These are phyloP conservation scores for Prosapia bicincta DNA, from an alignment of 2,888 invertebrate species.

Conservation along the genomic window DNA sequence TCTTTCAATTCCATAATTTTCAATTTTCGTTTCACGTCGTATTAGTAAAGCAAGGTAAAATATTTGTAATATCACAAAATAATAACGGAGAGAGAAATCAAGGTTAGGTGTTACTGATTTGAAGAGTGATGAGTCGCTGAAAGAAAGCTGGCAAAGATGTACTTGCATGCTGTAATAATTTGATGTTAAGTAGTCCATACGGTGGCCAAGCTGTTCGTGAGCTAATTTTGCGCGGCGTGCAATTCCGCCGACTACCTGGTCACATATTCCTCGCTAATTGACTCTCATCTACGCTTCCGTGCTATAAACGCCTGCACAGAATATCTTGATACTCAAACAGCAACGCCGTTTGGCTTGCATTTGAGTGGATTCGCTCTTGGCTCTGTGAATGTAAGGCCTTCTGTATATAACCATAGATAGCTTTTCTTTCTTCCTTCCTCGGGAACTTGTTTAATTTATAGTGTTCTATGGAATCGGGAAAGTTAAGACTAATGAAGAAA, in stretches of 20 bases:
- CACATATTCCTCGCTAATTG: not conserved
- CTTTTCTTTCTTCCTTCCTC: not conserved
- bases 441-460: not conserved
- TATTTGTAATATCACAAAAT: too few species aligned
- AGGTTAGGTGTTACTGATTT: too few species aligned
- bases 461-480: not conserved
- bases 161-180: too few species aligned
- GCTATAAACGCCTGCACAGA: not conserved
- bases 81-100: too few species aligned
- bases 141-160: too few species aligned
- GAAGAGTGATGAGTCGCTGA: too few species aligned
- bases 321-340: too few species aligned
- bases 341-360: too few species aligned
- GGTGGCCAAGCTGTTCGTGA: not conserved
- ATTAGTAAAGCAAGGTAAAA: too few species aligned
- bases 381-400: conserved; percentile 33
- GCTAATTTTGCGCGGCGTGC: not conserved
- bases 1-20: too few species aligned
- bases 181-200: not conserved
- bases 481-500: not conserved
- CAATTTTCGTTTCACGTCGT: too few species aligned
- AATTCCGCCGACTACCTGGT: not conserved
- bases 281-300: not conserved
- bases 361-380: conserved; percentile 19
- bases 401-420: too few species aligned